Base-by-base conservation (phyloP, 2,113 vertebrate species). In the Gila orcuttii region DNA sequence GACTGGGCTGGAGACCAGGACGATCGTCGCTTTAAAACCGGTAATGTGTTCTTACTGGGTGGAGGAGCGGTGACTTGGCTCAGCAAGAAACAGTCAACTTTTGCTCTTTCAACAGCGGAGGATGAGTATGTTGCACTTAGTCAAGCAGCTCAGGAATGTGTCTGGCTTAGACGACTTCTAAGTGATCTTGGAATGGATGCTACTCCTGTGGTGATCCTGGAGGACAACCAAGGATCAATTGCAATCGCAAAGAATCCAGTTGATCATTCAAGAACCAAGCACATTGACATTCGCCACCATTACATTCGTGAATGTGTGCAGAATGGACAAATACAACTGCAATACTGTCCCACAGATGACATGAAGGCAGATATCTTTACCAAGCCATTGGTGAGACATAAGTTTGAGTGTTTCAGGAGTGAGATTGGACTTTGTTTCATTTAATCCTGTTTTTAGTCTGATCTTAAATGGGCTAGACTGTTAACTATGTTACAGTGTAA, bases 201-300 rank as follows among this genome's bases (percentile, higher is more conserved):
- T 59, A 36, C 28, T 1, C 55, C 59, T 17, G 25, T n/a, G 2
- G 52, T 74, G 68, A 84, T 84, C 21, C 68, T 73, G 45, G 69
- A 75, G 28, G 69, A 84, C 31, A 74, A 85, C 28, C 71, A 64
- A 77, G 57, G 83, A 62, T 36, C 73, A n/a, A 76, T 31, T 31
- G 83, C 52, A 55, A 85, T 85, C 0, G 73, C 33, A 12, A 84
- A 75, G 55, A 77, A 85, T 85, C 73, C 33, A 47, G 83, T 64
- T 25, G 68, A 71, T 39, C 68, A 39, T n/a, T 71, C 66, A 31
- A 33, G 62, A 19, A 39, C 68, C 2, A 71, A 71, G 33, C 68
- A 71, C 68, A 71, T 39, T 21, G 68, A 71, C 68, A 39, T 71
- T 71, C 17, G 17, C 6, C 39, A 71, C 8, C 68, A 71, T 36